These are phyloP conservation scores for Hyles vespertilio DNA, from an alignment of 1,140 invertebrate species.

Conservation along the genomic window DNA sequence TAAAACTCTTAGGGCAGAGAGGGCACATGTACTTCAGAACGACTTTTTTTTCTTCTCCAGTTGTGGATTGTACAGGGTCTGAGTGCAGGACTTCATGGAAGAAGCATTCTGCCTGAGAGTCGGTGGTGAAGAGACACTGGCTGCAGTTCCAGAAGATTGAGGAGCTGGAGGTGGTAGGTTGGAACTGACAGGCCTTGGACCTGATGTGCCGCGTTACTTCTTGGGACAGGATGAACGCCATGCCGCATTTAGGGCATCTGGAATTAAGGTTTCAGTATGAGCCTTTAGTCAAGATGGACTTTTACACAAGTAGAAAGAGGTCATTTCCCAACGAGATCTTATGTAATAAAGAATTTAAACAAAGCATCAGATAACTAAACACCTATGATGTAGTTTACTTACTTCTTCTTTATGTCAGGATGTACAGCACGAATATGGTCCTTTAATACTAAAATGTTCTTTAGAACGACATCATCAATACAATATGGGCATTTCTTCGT, in stretches of 20 bases:
- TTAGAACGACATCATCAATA: constrained; percentile 61
- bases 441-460: constrained; percentile 78
- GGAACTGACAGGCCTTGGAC: constrained; percentile 75
- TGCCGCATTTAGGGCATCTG: constrained; percentile 82
- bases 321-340: no score
- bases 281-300: not conserved
- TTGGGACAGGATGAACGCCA: constrained; percentile 81
- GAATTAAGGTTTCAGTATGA: constrained; percentile 28
- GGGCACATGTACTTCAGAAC: constrained; percentile 79
- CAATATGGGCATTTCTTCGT: constrained; percentile 79
- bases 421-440: constrained; percentile 81
- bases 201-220: constrained; percentile 82
- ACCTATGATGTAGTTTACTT: constrained; percentile 15
- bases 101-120: constrained; percentile 77
- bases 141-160: constrained; percentile 69
- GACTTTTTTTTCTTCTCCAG: constrained; percentile 44
- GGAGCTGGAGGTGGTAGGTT: constrained; percentile 25
- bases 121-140: constrained; percentile 62
- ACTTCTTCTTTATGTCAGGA: constrained; percentile 72
- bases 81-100: constrained; percentile 81
- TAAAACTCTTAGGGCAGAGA: constrained; percentile 82
- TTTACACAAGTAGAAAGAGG: not conserved
- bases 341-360: no score
- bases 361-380: no score
- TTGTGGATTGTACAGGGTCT: constrained; percentile 46